Evolutionary conservation across 92 coral and sea anemone species (phyloP), one percentile per base, ranked within the genome.

Genomic region (Nematostella vectensis): DNA sequence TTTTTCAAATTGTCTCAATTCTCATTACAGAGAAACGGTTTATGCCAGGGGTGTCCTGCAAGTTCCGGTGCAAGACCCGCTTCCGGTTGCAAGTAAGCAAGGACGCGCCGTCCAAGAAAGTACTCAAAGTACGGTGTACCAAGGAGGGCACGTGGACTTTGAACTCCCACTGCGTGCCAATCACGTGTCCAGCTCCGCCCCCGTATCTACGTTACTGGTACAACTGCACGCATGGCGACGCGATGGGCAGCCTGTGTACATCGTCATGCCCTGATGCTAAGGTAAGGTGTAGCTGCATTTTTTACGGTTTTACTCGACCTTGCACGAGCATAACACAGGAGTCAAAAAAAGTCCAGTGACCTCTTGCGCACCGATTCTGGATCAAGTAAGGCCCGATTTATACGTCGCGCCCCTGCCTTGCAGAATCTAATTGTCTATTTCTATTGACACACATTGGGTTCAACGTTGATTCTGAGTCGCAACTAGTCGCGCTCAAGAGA

Each of bases 101-200:
- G 4, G 61, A 59, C 42, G 39, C 43, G 4, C 68, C 67, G 12
- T 43, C 50, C 4, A 61, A 77, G 20, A 71, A 58, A 39, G 50
- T 57, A 30, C 28, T 78, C 1, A 68, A 73, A 27, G 33, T 74
- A 52, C 74, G 86, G 26, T 89, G 97, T 37, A 68, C 83, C 25
- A 89, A 89, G 37, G 85, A 76, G 27, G 97, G 97, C 36, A 63
- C 40, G 55, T 85, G 95, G 95, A 64, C 83, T 22, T 62, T 23
- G 23, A 61, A 64, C 29, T 60, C 61, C 0, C 48, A 48, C 20
- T 89, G 97, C 58, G 82, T 65, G 43, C 88, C 77, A 13, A 70
- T 85, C 63, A 52, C 63, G 29, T 89, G 97, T 22, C 60, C 53
- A 15, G 52, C 38, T 9, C 61, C 76, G 11, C 50, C 83, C 6